Evolutionary conservation across 2,113 vertebrate species (phyloP).

Genomic region (Mesitornis unicolor): DNA sequence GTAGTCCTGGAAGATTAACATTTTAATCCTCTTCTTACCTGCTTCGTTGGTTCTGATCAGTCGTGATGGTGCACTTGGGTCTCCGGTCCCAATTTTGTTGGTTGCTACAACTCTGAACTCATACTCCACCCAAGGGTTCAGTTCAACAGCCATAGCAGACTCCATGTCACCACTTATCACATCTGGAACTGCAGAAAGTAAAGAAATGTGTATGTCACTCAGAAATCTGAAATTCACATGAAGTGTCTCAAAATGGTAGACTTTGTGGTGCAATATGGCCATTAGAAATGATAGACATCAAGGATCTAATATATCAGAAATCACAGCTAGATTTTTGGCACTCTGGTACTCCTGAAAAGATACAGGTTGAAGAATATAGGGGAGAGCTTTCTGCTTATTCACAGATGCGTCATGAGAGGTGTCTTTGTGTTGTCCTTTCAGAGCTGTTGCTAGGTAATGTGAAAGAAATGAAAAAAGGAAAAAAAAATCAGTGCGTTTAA

Average conservation of each 20-base stretch:
- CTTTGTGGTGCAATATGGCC: background rate
- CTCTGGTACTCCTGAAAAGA: background rate
- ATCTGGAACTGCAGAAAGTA: constrained; percentile 82
- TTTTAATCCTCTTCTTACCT: constrained; percentile 72
- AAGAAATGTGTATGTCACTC: background rate
- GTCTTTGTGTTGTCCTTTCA: constrained; percentile 29
- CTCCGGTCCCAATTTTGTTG: constrained; percentile 92
- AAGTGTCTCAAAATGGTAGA: background rate
- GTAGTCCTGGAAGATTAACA: background rate
- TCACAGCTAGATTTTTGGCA: background rate
- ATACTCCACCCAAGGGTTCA: constrained; percentile 97
- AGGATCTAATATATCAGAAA: background rate
- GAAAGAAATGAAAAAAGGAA: background rate
- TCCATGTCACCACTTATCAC: constrained; percentile 93
- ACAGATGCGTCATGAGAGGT: background rate
- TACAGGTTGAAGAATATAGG: background rate
- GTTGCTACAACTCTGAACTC: constrained; percentile 96
- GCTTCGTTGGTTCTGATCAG: constrained; percentile 91
- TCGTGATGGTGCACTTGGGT: constrained; percentile 88
- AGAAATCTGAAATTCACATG: background rate
- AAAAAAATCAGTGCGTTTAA: background rate
- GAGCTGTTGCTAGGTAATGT: background rate
- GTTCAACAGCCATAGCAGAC: constrained; percentile 90
- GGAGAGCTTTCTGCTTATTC: constrained; percentile 5
- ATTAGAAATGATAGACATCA: background rate